phyloP scores from a whole-genome alignment of 1,140 invertebrate species.

The Drosophila arizonae region DNA sequence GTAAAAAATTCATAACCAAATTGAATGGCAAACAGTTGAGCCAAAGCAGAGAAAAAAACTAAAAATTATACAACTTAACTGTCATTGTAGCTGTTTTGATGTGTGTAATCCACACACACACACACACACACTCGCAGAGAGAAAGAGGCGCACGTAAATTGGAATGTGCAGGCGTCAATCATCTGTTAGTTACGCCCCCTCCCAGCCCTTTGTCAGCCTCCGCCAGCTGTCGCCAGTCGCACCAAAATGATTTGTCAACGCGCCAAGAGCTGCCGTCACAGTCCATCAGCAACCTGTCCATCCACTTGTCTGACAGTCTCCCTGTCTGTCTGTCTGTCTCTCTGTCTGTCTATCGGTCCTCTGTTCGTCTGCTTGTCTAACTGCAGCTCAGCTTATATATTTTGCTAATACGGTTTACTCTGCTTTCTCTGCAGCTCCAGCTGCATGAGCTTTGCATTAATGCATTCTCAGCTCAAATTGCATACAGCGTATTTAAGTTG shows the following conservation, averaged over 20 bases:
- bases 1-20: slow-evolving; percentile 71
- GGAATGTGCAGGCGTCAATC: slow-evolving; percentile 60
- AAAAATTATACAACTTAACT: slow-evolving; percentile 35
- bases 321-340: slow-evolving; percentile 1
- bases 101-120: slow-evolving; percentile 63
- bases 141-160: slow-evolving; percentile 2
- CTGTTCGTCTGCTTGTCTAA: not conserved
- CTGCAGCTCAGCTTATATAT: slow-evolving; percentile 17
- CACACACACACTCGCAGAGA: slow-evolving; percentile 12
- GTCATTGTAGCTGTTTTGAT: slow-evolving; percentile 44
- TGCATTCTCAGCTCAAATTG: slow-evolving; percentile 1
- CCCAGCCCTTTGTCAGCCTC: slow-evolving; percentile 10
- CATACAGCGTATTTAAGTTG: not conserved
- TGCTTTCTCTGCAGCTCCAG: slow-evolving; percentile 9
- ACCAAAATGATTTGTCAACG: slow-evolving; percentile 53
- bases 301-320: slow-evolving; percentile 35
- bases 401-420: slow-evolving; percentile 17
- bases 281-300: slow-evolving; percentile 44
- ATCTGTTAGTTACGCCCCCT: slow-evolving; percentile 19
- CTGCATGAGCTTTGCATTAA: slow-evolving; percentile 30
- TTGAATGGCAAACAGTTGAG: slow-evolving; percentile 33
- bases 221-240: slow-evolving; percentile 37
- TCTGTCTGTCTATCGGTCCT: not conserved
- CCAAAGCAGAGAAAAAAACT: slow-evolving; percentile 27
- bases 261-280: slow-evolving; percentile 40